phyloP scores from a whole-genome alignment of 1,140 invertebrate species.

The Acromyrmex charruanus region DNA sequence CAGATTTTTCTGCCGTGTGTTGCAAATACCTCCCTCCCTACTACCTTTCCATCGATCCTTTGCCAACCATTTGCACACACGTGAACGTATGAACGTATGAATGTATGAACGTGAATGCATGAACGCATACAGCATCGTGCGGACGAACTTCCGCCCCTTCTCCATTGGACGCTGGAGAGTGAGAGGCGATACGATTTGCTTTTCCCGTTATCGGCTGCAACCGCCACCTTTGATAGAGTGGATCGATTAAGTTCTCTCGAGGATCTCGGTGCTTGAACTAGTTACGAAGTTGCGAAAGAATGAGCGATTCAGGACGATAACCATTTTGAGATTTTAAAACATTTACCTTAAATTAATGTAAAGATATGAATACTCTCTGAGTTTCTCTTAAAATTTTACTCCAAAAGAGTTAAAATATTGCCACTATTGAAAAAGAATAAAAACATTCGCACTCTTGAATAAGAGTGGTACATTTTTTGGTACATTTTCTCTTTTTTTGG shows the following conservation, averaged over 20 bases:
- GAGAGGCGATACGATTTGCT: slow-evolving; percentile 85
- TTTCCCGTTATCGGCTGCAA: slow-evolving; percentile 82
- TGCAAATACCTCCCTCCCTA: slow-evolving; percentile 60
- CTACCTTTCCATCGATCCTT: slow-evolving; percentile 66
- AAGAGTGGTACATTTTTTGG: too few relatives aligned
- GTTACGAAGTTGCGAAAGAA: slow-evolving; percentile 22
- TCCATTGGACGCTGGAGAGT: slow-evolving; percentile 76
- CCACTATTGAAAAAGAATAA: too few relatives aligned
- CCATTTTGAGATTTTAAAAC: background rate
- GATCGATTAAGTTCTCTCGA: slow-evolving; percentile 28
- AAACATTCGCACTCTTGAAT: too few relatives aligned
- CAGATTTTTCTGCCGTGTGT: slow-evolving; percentile 63
- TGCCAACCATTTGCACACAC: slow-evolving; percentile 59
- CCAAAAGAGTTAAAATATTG: too few relatives aligned
- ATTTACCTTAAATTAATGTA: background rate
- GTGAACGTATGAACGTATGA: background rate
- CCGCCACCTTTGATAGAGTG: slow-evolving; percentile 36
- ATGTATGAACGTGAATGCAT: background rate
- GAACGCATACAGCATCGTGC: slow-evolving; percentile 23
- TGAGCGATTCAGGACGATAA: slow-evolving; percentile 9
- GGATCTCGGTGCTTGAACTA: slow-evolving; percentile 17
- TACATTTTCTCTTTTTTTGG: too few relatives aligned
- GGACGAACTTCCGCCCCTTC: slow-evolving; percentile 64
- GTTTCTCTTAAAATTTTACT: too few relatives aligned
- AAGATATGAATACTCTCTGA: background rate